These are phyloP conservation scores for Magallana angulata DNA, from an alignment of 1,140 invertebrate genomes.

Conservation along the genomic window DNA sequence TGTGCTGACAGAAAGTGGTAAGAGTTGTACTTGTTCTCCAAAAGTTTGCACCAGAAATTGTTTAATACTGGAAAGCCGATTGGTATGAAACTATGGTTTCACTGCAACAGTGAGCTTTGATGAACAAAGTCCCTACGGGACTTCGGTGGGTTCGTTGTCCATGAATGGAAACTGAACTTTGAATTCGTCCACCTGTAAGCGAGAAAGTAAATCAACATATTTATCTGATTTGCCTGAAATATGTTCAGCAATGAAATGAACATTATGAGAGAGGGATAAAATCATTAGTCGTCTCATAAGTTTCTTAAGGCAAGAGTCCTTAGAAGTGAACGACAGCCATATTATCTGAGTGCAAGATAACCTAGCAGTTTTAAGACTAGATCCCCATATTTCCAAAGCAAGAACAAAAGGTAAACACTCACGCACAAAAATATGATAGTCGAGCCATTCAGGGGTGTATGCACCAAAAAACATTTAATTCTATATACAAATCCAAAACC, in stretches of 20 bases:
- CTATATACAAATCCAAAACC: conserved; percentile 44
- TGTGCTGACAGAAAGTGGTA: background rate
- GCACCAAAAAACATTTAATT: conserved; percentile 24
- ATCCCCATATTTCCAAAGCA: conserved; percentile 31
- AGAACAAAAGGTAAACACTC: conserved; percentile 32
- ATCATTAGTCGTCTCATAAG: conserved; percentile 1
- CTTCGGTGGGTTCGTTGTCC: background rate
- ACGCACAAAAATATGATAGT: conserved; percentile 28
- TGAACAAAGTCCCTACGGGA: too few species aligned
- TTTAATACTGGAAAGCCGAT: background rate
- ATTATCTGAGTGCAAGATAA: conserved; percentile 49
- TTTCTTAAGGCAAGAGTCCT: conserved; percentile 39
- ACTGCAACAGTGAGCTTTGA: too few species aligned
- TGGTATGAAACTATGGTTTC: too few species aligned
- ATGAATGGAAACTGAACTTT: background rate
- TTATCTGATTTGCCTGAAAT: conserved; percentile 34
- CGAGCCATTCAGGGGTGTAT: conserved; percentile 19
- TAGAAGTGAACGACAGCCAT: conserved; percentile 49
- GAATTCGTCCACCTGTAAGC: conserved; percentile 34
- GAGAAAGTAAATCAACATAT: background rate
- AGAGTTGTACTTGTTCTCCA: background rate
- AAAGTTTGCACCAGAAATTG: background rate
- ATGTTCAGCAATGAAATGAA: conserved; percentile 46
- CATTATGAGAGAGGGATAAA: background rate
- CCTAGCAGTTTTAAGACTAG: background rate